Evolutionary conservation across 2,797 vertebrate genomes (phyloP).

Genomic region (Eulemur mongoz): DNA sequence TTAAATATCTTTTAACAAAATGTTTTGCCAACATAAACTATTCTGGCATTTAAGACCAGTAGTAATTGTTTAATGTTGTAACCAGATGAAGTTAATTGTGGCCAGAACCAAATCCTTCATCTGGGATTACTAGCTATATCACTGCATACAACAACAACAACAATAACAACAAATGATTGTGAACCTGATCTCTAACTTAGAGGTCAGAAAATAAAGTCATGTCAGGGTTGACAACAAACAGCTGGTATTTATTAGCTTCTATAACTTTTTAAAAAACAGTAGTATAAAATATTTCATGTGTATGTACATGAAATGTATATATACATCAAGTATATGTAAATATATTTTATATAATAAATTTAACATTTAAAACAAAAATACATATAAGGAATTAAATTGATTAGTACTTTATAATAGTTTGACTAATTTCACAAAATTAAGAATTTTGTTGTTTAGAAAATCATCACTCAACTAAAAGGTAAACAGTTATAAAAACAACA

Average conservation of each 20-base stretch:
- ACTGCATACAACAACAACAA: background rate
- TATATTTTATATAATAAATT: background rate
- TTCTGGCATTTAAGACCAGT: conserved; percentile 18
- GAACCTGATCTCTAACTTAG: background rate
- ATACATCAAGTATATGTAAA: background rate
- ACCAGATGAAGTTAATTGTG: background rate
- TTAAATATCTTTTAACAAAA: conserved; percentile 40
- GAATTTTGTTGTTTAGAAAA: background rate
- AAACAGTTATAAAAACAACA: background rate
- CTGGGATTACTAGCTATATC: background rate
- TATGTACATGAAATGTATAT: background rate
- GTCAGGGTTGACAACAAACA: background rate
- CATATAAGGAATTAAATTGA: background rate
- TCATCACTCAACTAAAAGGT: background rate
- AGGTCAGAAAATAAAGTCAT: background rate
- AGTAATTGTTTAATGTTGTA: background rate
- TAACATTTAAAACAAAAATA: background rate
- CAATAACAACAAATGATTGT: background rate
- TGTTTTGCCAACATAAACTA: conserved; percentile 68
- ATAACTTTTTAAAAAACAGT: background rate
- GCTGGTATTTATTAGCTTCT: background rate
- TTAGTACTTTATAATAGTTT: background rate
- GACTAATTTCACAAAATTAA: background rate
- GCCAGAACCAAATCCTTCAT: background rate
- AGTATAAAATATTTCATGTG: background rate